A percentile compares a stretch with the other conserved stretches of the same genome.
Evolutionary conservation across 2,113 vertebrate genomes (phyloP).

Genomic region (Castor canadensis): DNA sequence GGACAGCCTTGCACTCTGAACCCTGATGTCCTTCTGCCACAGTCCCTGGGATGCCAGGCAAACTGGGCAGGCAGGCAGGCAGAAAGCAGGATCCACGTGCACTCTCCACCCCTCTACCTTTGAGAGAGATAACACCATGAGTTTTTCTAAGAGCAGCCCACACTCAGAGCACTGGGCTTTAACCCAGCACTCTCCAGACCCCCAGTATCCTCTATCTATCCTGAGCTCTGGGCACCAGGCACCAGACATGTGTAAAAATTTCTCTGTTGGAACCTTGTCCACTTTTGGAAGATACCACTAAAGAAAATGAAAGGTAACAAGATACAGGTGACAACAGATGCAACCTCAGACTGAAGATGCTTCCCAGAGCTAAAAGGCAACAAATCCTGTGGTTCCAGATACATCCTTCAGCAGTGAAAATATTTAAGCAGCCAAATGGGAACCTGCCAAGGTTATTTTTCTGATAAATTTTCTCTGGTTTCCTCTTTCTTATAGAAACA

Average conservation of each 20-base stretch:
- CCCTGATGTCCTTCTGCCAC: background rate
- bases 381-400: constrained; percentile 44
- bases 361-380: constrained; percentile 11
- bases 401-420: constrained; percentile 16
- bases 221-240: background rate
- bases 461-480: constrained; percentile 14
- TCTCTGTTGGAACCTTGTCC: background rate
- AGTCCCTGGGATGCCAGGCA: background rate
- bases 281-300: background rate
- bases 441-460: constrained; percentile 54
- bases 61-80: background rate
- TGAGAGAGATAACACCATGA: background rate
- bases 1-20: constrained; percentile 8
- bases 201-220: background rate
- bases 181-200: background rate
- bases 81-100: background rate
- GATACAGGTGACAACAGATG: background rate
- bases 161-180: background rate
- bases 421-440: constrained; percentile 33
- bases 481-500: constrained; percentile 43
- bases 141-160: background rate
- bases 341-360: background rate
- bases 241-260: background rate
- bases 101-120: background rate
- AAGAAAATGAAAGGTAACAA: background rate